Evolutionary conservation across 2,888 invertebrate genomes (phyloP), one percentile per base, ranked within the genome.

Genomic region (Philopedon plagiatum): DNA sequence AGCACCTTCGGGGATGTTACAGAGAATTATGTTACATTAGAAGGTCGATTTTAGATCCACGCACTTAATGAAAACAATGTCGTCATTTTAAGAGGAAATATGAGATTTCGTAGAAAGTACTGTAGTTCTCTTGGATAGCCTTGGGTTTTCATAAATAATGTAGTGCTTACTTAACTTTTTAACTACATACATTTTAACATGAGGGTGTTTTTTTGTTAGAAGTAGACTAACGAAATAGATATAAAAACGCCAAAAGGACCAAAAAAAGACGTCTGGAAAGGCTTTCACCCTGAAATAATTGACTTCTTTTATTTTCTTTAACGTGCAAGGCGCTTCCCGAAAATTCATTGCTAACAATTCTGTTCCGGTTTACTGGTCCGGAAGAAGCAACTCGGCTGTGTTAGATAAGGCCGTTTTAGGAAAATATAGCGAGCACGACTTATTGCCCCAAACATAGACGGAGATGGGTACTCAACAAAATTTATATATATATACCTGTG

Each of bases 311-410:
- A 65, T 63, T 73, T 32, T 46, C 58, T 66, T 71, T 71, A 56
- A 71, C 71, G 72, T 69, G 21, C 13, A 49, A 46, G 9, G 23
- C 71, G 72, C 54, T 72, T 75, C 73, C 70, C 73, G 74, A 68
- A 76, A 76, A 76, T 76, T 76, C 75, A 76, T 76, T 76, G 75
- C 76, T 51, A 68, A 71, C 68, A 58, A 64, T 71, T 76, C 73
- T 73, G 76, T 81, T 81, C 79, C 80, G 78, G 79, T 75, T 79
- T 76, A 77, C 75, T 80, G 78, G 78, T 76, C 80, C 78, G 80
- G 79, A 80, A 80, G 78, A 76, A 80, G 78, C 77, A 79, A 79
- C 80, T 80, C 78, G 76, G 77, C 76, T 79, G 78, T 78, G 78
- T 78, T 76, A 79, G 78, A 78, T 77, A 78, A 77, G 76, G 75